A percentile compares a stretch with the other conserved stretches of the same genome.
Conservation (phyloP, 2,797 vertebrate species). For the Echiichthys vipera region DNA sequence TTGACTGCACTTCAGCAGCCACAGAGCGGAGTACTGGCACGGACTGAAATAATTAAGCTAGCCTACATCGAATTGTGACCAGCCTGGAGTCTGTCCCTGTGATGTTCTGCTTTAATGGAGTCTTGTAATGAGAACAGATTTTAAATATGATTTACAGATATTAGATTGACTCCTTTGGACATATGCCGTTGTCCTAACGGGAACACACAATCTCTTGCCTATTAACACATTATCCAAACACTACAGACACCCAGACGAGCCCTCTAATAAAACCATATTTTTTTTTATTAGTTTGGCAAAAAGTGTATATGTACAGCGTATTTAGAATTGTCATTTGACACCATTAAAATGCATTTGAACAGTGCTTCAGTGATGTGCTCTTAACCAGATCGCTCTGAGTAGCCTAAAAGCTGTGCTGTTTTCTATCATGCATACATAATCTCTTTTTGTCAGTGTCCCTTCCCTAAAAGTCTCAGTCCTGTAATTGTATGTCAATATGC, state of each 20-base stretch:
- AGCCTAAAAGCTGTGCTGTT: slow-evolving; percentile 82
- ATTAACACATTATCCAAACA: slow-evolving; percentile 39
- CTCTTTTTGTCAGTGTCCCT: slow-evolving; percentile 40
- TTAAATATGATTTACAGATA: slow-evolving; percentile 65
- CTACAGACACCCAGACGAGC: slow-evolving; percentile 54
- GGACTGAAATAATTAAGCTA: slow-evolving; percentile 50
- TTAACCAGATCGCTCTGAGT: slow-evolving; percentile 78
- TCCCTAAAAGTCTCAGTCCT: slow-evolving; percentile 38
- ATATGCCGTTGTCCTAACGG: slow-evolving; percentile 32
- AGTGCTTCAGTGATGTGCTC: slow-evolving; percentile 85
- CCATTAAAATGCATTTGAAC: slow-evolving; percentile 83
- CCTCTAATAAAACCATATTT: slow-evolving; percentile 79
- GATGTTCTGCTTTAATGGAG: slow-evolving; percentile 59
- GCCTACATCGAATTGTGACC: slow-evolving; percentile 42
- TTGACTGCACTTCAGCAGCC: slow-evolving; percentile 29
- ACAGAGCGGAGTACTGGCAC: slow-evolving; percentile 31
- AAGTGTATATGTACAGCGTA: slow-evolving; percentile 82
- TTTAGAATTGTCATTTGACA: slow-evolving; percentile 82
- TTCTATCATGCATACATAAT: slow-evolving; percentile 79
- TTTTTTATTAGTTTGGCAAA: slow-evolving; percentile 86
- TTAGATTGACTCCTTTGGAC: slow-evolving; percentile 60
- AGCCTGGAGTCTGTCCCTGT: slow-evolving; percentile 50
- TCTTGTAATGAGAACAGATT: slow-evolving; percentile 62
- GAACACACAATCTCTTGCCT: slow-evolving; percentile 18
- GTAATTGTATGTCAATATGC: slow-evolving; percentile 46